Evolutionary conservation across 2,113 vertebrate genomes (phyloP).

Genomic region (Ageneiosus marmoratus): DNA sequence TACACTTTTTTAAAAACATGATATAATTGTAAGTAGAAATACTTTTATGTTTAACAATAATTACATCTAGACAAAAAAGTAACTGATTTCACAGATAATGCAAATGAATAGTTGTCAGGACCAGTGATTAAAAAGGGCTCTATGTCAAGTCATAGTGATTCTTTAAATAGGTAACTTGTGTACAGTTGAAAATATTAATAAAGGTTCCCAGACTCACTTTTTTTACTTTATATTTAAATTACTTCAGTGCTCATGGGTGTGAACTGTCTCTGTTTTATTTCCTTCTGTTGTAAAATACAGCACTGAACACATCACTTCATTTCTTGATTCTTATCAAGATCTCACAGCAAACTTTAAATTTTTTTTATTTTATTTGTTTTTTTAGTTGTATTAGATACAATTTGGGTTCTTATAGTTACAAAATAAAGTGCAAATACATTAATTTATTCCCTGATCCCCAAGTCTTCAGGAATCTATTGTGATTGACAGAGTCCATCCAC

Average conservation of each 20-base stretch:
- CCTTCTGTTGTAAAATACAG: background rate
- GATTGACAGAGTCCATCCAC: background rate
- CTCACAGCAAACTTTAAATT: background rate
- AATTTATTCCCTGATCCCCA: background rate
- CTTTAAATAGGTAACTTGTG: too few relatives aligned
- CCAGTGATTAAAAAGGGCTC: background rate
- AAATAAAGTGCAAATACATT: background rate
- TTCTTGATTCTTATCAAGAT: background rate
- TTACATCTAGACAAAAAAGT: background rate
- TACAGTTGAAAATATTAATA: too few relatives aligned
- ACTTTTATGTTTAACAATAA: background rate
- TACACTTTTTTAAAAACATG: background rate
- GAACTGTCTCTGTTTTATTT: background rate
- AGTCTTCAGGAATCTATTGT: background rate
- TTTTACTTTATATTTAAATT: background rate
- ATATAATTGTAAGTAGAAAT: background rate
- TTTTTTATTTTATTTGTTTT: background rate
- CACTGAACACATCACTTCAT: background rate
- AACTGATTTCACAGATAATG: background rate
- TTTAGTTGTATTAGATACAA: background rate
- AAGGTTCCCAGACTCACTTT: background rate
- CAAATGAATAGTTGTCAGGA: background rate
- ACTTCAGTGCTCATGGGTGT: background rate
- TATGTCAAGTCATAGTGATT: too few relatives aligned
- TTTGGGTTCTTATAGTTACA: background rate